phyloP scores from a whole-genome alignment of 2,888 invertebrate genomes.

The Hybos culiciformis region DNA sequence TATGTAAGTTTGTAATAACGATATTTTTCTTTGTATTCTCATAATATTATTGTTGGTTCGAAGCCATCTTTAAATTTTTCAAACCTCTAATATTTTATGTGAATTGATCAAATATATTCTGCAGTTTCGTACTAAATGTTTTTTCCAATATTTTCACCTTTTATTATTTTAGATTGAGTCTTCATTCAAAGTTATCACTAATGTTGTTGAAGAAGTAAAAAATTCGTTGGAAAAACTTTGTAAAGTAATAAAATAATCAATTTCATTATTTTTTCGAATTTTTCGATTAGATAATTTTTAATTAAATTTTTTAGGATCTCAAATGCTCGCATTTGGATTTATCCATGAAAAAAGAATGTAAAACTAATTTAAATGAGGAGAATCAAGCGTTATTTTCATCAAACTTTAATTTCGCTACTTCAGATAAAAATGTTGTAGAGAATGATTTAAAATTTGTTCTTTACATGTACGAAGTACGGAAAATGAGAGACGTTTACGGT shows the following conservation, averaged over 20 bases:
- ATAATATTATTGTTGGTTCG: neutral
- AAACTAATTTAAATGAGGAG: slow-evolving; percentile 1
- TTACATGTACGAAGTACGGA: slow-evolving; percentile 31
- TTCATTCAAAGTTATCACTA: slow-evolving; percentile 44
- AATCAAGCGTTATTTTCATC: slow-evolving; percentile 11
- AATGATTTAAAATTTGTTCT: slow-evolving; percentile 31
- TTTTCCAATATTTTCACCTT: neutral
- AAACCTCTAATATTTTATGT: too few species aligned
- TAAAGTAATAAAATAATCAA: slow-evolving; percentile 23
- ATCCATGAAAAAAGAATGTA: slow-evolving; percentile 20
- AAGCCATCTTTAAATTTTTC: too few species aligned
- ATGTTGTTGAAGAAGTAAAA: slow-evolving; percentile 45
- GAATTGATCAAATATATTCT: too few species aligned
- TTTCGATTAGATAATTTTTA: neutral
- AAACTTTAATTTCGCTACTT: slow-evolving; percentile 7
- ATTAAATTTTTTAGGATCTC: slow-evolving; percentile 19
- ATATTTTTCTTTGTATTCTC: too few species aligned
- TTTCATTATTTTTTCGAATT: neutral
- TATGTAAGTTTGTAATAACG: too few species aligned
- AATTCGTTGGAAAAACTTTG: slow-evolving; percentile 47
- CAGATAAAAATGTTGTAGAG: slow-evolving; percentile 19
- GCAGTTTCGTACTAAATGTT: neutral
- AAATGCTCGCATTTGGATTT: slow-evolving; percentile 28
- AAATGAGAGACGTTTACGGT: slow-evolving; percentile 33
- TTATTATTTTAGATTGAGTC: slow-evolving; percentile 42